These are phyloP conservation scores for Rhodeus uyekii DNA, from an alignment of 2,797 vertebrate genomes.

Conservation along the genomic window DNA sequence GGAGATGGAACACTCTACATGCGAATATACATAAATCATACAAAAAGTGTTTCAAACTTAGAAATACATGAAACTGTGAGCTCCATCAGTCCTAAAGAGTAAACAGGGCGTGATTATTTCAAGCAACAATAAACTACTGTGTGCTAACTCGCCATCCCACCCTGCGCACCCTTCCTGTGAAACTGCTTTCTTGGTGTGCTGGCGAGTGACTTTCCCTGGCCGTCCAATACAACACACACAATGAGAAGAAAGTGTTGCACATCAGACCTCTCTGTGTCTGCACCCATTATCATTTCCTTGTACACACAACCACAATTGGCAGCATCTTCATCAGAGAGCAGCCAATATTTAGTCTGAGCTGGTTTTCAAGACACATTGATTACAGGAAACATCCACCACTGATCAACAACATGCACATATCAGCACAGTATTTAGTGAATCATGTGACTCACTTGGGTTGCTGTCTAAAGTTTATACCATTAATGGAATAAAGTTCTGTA, in stretches of 20 bases:
- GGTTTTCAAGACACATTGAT: conserved; percentile 27
- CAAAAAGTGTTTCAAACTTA: background rate
- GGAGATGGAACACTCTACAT: background rate
- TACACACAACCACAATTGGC: conserved; percentile 24
- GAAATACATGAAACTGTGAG: background rate
- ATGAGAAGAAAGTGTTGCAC: background rate
- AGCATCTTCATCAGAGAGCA: conserved; percentile 31
- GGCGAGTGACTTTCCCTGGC: background rate
- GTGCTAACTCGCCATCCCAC: background rate
- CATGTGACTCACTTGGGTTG: conserved; percentile 1
- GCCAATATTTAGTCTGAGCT: conserved; percentile 42
- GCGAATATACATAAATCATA: background rate
- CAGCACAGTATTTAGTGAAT: background rate
- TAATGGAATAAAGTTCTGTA: background rate
- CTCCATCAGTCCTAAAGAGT: background rate
- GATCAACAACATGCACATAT: conserved; percentile 20
- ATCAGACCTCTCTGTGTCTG: background rate
- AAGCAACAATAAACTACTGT: conserved; percentile 39
- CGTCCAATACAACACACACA: background rate
- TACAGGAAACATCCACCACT: conserved; percentile 13
- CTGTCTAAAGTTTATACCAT: background rate
- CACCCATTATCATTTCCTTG: background rate
- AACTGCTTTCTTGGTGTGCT: conserved; percentile 7
- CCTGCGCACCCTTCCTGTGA: conserved; percentile 6
- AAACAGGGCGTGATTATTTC: conserved; percentile 24